A percentile compares a stretch with the other conserved stretches of the same genome.
Conservation (phyloP, 2,797 vertebrate species). For the Molossus alvarezi region DNA sequence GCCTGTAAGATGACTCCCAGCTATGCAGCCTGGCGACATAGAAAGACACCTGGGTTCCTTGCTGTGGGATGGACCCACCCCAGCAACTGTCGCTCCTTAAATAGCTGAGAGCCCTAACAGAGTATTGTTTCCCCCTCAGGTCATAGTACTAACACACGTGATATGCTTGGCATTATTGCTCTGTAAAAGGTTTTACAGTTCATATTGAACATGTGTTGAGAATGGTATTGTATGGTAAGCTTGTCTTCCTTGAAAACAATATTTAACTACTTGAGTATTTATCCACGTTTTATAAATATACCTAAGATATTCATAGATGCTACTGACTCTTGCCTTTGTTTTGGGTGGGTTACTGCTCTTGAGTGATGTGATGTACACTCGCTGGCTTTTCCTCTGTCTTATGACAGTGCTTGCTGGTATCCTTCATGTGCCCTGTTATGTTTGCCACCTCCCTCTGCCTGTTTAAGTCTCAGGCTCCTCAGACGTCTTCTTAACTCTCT, state of each 20-base stretch:
- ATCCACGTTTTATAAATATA: neutral
- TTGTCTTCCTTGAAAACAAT: slow-evolving; percentile 2
- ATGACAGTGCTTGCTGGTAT: neutral
- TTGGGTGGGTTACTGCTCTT: neutral
- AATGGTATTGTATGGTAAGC: neutral
- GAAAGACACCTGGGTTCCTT: neutral
- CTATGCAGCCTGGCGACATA: neutral
- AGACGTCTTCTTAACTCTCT: neutral
- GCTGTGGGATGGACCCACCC: neutral
- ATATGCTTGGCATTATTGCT: neutral
- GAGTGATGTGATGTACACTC: neutral
- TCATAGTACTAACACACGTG: neutral
- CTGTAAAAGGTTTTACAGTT: slow-evolving; percentile 24
- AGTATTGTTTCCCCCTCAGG: neutral
- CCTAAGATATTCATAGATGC: neutral
- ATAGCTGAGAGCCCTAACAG: neutral
- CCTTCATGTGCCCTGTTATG: neutral
- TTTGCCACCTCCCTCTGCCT: neutral
- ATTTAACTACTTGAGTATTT: neutral
- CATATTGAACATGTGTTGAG: slow-evolving; percentile 12
- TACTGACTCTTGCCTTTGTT: neutral
- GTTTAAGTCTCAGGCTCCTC: neutral
- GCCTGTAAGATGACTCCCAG: neutral
- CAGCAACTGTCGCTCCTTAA: neutral
- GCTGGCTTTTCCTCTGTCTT: neutral